Percentiles rank a stretch among this genome's conserved stretches.
These are phyloP conservation scores for Pasiphila rectangulata DNA, from an alignment of 2,888 invertebrate species.

Conservation along the genomic window DNA sequence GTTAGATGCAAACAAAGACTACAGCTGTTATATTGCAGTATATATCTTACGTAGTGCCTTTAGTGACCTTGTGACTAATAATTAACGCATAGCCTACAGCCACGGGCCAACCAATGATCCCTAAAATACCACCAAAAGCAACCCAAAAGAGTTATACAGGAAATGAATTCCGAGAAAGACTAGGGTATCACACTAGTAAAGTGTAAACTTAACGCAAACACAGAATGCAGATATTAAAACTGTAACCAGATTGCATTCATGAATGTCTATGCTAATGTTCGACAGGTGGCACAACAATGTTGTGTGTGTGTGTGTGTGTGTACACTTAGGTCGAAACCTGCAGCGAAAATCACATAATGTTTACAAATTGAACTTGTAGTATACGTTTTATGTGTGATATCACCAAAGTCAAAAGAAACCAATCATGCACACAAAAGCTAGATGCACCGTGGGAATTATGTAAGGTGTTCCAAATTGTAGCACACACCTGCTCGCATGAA, in stretches of 20 bases:
- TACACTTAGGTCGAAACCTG: no score
- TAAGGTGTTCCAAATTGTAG: slow-evolving; percentile 56
- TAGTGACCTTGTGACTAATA: no score
- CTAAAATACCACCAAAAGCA: no score
- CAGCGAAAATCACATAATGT: slow-evolving; percentile 26
- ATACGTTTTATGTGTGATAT: background rate
- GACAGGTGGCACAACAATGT: slow-evolving; percentile 22
- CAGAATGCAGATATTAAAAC: slow-evolving; percentile 2
- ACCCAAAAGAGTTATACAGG: no score
- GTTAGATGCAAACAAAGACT: no score
- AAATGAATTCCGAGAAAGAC: no score
- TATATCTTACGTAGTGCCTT: no score
- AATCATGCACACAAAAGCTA: slow-evolving; percentile 45
- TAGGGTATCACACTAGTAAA: background rate
- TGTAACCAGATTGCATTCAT: slow-evolving; percentile 13
- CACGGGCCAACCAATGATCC: no score
- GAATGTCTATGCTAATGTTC: slow-evolving; percentile 20
- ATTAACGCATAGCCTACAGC: no score
- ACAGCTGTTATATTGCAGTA: no score
- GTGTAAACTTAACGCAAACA: background rate
- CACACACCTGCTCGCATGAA: slow-evolving; percentile 57
- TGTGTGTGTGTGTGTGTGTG: no score
- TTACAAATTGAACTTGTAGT: slow-evolving; percentile 22
- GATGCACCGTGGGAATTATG: slow-evolving; percentile 58
- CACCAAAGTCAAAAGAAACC: slow-evolving; percentile 45